phyloP scores from a whole-genome alignment of 2,797 vertebrate genomes.

The Gila robusta region DNA sequence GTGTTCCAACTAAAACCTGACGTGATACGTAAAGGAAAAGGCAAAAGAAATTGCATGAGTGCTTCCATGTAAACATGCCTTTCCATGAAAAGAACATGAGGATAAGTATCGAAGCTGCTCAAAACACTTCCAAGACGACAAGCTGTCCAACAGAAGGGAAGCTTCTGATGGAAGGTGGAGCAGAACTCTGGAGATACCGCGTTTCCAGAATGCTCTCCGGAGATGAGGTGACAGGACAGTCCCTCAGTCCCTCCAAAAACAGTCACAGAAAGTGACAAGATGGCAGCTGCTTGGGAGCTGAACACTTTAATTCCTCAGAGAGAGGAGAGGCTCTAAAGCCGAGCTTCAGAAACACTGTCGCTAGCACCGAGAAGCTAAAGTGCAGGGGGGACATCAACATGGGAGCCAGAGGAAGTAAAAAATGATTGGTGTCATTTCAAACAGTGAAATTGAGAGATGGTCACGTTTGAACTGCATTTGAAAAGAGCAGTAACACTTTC shows the following conservation, averaged over 20 bases:
- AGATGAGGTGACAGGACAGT: constrained; percentile 45
- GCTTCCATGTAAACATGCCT: constrained; percentile 1
- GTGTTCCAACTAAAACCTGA: not conserved
- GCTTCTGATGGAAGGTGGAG: constrained; percentile 40
- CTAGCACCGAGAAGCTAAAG: constrained; percentile 16
- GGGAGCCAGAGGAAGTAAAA: constrained; percentile 14
- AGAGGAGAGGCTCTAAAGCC: constrained; percentile 33
- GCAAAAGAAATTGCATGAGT: not conserved
- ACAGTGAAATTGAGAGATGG: constrained; percentile 22
- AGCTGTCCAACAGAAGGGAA: constrained; percentile 30
- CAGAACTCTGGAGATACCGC: constrained; percentile 46
- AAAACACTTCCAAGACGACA: constrained; percentile 42
- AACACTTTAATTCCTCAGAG: constrained; percentile 44
- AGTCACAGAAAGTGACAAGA: constrained; percentile 56
- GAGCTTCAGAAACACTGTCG: constrained; percentile 19
- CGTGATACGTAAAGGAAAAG: not conserved
- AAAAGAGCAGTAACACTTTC: constrained; percentile 17
- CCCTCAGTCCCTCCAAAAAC: constrained; percentile 47
- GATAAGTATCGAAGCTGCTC: not conserved
- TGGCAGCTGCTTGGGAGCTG: constrained; percentile 41
- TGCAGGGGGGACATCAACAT: constrained; percentile 22
- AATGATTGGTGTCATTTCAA: constrained; percentile 43
- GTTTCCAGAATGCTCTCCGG: constrained; percentile 32
- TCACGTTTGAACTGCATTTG: constrained; percentile 31
- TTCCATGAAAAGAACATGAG: constrained; percentile 25